phyloP scores from a whole-genome alignment of 2,888 invertebrate genomes.

The Myopa tessellatipennis region DNA sequence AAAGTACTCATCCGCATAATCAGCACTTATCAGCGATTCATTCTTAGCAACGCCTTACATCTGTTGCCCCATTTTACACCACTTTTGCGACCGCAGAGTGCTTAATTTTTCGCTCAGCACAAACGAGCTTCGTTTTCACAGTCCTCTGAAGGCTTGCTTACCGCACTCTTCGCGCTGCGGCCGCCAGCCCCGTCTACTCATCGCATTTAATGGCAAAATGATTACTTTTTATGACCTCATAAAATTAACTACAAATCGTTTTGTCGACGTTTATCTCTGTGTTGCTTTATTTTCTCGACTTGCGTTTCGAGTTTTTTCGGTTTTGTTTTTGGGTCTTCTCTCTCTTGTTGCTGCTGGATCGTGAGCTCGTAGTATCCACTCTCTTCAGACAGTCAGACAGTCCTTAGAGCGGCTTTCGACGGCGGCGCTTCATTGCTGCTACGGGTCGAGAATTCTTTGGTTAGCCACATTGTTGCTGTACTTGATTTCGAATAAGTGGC shows the following conservation, averaged over 20 bases:
- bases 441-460: background rate
- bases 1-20: background rate
- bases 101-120: constrained; percentile 6
- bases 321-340: background rate
- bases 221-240: constrained; percentile 66
- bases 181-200: background rate
- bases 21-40: background rate
- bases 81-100: background rate
- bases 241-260: constrained; percentile 66
- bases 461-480: background rate
- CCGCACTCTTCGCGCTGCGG: background rate
- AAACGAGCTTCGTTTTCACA: background rate
- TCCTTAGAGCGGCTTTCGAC: background rate
- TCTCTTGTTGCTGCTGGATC: background rate
- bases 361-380: background rate
- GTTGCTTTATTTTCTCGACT: constrained; percentile 32
- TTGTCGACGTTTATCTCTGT: constrained; percentile 60
- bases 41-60: background rate
- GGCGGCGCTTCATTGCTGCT: background rate
- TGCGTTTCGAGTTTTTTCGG: background rate
- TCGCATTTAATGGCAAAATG: constrained; percentile 58
- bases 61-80: background rate
- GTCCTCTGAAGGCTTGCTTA: background rate
- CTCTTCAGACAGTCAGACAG: background rate
- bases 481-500: constrained; percentile 19